Conservation (phyloP, 2,113 vertebrate genomes). For the Erythrolamprus reginae region DNA sequence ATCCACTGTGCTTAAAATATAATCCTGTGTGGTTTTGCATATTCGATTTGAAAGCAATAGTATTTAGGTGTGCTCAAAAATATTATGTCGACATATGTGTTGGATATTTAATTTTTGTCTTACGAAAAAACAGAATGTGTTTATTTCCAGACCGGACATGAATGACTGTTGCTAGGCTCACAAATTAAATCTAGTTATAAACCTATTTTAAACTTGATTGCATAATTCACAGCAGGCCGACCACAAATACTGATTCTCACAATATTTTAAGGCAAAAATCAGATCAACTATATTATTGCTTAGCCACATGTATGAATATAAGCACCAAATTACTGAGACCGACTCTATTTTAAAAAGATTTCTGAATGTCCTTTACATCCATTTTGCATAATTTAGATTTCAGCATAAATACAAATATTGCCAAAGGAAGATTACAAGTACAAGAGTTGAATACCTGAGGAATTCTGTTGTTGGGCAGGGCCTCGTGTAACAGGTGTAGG, state of each 20-base stretch:
- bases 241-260: neutral
- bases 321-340: neutral
- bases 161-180: neutral
- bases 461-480: conserved; percentile 82
- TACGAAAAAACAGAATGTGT: neutral
- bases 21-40: neutral
- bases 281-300: neutral
- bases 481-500: conserved; percentile 81
- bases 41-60: neutral
- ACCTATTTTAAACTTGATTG: neutral
- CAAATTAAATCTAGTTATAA: neutral
- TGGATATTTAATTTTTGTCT: neutral
- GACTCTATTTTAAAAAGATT: neutral
- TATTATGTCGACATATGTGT: neutral
- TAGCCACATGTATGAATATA: neutral
- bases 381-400: neutral
- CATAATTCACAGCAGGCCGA: neutral
- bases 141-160: neutral
- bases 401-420: neutral
- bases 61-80: neutral
- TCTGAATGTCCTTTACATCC: neutral
- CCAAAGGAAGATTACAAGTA: neutral
- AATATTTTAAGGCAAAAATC: neutral
- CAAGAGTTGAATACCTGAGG: conserved; percentile 72
- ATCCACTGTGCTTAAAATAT: neutral